Base-by-base conservation (phyloP, 2,888 invertebrate species). In the Rhagonycha lutea region DNA sequence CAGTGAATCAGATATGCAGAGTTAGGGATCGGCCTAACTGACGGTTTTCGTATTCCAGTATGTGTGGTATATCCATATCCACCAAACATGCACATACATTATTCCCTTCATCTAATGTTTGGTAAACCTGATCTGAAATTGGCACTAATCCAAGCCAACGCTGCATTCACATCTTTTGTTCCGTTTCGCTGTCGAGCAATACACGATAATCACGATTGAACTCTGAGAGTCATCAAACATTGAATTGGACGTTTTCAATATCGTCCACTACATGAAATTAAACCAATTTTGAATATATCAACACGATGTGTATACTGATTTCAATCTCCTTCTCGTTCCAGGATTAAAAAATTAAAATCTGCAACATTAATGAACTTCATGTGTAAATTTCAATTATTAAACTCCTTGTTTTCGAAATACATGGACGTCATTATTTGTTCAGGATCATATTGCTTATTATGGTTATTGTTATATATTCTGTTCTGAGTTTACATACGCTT, bases 121-220 rank as follows among this genome's bases (percentile, higher is more conserved):
- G 71, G 74, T 74, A 77, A 74, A 74, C 74, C 32, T 23, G 67
- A 68, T 77, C 72, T 72, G 77, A 75, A 77, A 77, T 77, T 77
- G 77, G 77, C 77, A 77, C 14, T 75, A 74, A 77, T 77, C 77
- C 77, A 77, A 70, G 67, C 68, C 71, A 65, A 29, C 74, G 26
- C 62, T 68, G 76, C 74, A 74, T 74, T 77, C 74, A 61, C 63
- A 62, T 72, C 74, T 74, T 77, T 74, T 77, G 74, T 77, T 77
- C 77, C 69, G 65, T 23, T 60, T 68, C 28, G 70, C 62, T 76
- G 73, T 71, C 67, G 73, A 70, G 70, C 67, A 70, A 68, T 67
- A 61, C 67, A 77, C 72, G 69, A 72, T 65, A 63, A 74, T 74
- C 74, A 77, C 77, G 74, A 77, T 74, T 74, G 77, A 77, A 74